These are phyloP conservation scores for Darwinula stevensoni DNA, from an alignment of 2,888 invertebrate genomes.

Conservation along the genomic window DNA sequence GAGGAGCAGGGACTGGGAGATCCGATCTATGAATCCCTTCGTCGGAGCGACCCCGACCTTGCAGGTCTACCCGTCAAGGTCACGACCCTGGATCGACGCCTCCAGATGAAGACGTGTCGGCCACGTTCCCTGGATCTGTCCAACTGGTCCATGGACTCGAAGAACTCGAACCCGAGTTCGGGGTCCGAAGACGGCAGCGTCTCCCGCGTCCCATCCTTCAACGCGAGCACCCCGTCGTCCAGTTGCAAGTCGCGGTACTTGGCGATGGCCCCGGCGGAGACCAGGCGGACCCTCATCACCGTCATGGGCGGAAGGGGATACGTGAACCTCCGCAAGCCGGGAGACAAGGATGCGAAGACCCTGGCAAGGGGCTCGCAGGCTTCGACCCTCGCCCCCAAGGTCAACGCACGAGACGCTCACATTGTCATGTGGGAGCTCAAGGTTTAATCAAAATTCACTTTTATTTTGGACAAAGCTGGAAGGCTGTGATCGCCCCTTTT, in stretches of 20 bases:
- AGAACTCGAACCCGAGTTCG: slow-evolving; percentile 31
- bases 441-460: slow-evolving; percentile 11
- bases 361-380: slow-evolving; percentile 23
- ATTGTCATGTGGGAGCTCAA: slow-evolving; percentile 71
- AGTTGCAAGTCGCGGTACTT: not conserved
- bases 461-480: too few relatives aligned
- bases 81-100: slow-evolving; percentile 42
- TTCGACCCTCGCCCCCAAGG: slow-evolving; percentile 18
- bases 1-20: slow-evolving; percentile 36
- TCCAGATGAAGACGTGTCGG: slow-evolving; percentile 49
- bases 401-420: slow-evolving; percentile 56
- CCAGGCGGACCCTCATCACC: slow-evolving; percentile 35
- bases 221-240: not conserved
- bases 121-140: slow-evolving; percentile 52
- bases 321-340: slow-evolving; percentile 48
- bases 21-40: slow-evolving; percentile 38
- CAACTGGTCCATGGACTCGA: slow-evolving; percentile 62
- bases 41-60: slow-evolving; percentile 52
- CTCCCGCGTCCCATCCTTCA: not conserved
- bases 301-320: slow-evolving; percentile 68
- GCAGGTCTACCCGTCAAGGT: slow-evolving; percentile 54
- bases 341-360: slow-evolving; percentile 15
- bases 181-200: slow-evolving; percentile 24
- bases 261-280: slow-evolving; percentile 6
- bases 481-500: too few relatives aligned